Conservation (phyloP, 1,140 invertebrate species). For the Diuraphis noxia region DNA sequence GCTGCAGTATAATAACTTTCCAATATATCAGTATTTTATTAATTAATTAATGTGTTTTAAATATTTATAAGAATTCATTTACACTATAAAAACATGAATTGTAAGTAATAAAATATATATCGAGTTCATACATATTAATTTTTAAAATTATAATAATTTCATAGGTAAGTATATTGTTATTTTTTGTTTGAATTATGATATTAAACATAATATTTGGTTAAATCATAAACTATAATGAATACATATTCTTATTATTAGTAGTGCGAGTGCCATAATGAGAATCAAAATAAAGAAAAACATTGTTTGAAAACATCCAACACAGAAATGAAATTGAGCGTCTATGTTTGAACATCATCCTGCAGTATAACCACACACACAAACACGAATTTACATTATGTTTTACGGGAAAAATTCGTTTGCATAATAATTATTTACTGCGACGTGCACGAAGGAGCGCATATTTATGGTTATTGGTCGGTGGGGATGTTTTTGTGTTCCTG, state of each 20-base stretch:
- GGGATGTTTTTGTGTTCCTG: constrained; percentile 15
- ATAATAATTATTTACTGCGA: constrained; percentile 47
- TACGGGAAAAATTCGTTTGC: not conserved
- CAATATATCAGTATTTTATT: not conserved
- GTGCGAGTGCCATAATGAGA: not conserved
- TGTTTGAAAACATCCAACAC: not conserved
- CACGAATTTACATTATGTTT: not conserved
- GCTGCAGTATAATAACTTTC: not conserved
- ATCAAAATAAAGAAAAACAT: not conserved
- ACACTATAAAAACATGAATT: not conserved
- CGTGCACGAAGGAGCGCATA: not conserved
- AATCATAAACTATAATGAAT: not conserved
- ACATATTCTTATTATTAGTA: not conserved
- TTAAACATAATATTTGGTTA: not conserved
- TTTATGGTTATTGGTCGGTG: constrained; percentile 21
- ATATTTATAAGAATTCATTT: not conserved
- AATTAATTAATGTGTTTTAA: not conserved
- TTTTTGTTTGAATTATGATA: not conserved
- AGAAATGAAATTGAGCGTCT: not conserved
- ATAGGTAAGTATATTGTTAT: not conserved
- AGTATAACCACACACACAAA: not conserved
- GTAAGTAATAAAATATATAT: not conserved
- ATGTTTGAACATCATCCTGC: not conserved
- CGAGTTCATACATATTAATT: not conserved
- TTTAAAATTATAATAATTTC: not conserved